These are phyloP conservation scores for Melanotaenia duboulayi DNA, from an alignment of 2,113 vertebrate genomes.

Conservation along the genomic window DNA sequence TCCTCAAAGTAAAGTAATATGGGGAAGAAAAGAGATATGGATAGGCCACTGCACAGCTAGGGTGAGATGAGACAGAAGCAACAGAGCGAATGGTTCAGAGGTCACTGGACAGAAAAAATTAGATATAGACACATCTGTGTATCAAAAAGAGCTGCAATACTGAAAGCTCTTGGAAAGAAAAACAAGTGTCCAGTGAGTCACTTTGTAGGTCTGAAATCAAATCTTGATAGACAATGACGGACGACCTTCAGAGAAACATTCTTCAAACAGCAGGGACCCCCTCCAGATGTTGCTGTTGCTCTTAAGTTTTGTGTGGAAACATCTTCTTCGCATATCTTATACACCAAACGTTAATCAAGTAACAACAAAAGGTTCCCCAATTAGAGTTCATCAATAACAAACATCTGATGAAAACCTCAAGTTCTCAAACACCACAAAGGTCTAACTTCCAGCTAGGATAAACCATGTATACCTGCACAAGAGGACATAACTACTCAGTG, in stretches of 20 bases:
- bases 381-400: no score
- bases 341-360: neutral
- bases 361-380: no score
- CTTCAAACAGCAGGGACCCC: neutral
- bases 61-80: slow-evolving; percentile 42
- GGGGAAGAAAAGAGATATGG: slow-evolving; percentile 39
- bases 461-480: neutral
- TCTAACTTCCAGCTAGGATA: neutral
- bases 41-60: slow-evolving; percentile 55
- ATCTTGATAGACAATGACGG: slow-evolving; percentile 8
- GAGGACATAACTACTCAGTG: no score
- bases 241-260: neutral
- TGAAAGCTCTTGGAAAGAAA: neutral
- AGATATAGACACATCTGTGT: slow-evolving; percentile 27
- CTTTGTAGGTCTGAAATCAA: slow-evolving; percentile 17
- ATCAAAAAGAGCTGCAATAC: slow-evolving; percentile 19
- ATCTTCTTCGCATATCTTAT: neutral
- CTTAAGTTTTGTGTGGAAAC: neutral
- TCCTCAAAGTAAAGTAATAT: slow-evolving; percentile 69
- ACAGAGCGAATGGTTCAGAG: slow-evolving; percentile 49
- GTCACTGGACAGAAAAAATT: slow-evolving; percentile 34
- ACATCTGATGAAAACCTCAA: no score
- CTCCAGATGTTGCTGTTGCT: neutral
- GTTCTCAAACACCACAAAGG: no score
- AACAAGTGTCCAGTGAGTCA: neutral